phyloP scores from a whole-genome alignment of 2,797 vertebrate species.

The Limosa lapponica region DNA sequence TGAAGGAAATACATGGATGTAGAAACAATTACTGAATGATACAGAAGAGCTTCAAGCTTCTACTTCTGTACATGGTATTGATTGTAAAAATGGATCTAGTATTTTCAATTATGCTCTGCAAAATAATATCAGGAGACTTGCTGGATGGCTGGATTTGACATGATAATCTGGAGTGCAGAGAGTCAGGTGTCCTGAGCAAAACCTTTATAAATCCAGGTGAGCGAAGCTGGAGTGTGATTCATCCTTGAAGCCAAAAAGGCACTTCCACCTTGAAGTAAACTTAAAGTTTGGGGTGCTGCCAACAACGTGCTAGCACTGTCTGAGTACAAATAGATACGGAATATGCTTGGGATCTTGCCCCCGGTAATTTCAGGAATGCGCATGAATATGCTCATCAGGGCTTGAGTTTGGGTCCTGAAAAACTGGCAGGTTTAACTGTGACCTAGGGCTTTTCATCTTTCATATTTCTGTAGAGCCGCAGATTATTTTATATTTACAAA shows the following conservation, averaged over 20 bases:
- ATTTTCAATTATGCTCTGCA: neutral
- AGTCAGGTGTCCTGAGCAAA: neutral
- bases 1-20: neutral
- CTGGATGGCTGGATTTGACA: neutral
- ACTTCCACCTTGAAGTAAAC: neutral
- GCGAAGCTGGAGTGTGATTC: neutral
- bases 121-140: neutral
- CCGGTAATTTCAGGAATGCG: neutral
- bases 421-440: neutral
- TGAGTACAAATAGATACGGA: neutral
- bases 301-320: neutral
- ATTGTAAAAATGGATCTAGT: neutral
- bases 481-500: neutral
- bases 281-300: neutral
- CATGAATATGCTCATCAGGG: neutral
- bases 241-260: slow-evolving; percentile 27
- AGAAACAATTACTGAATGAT: neutral
- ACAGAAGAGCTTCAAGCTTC: neutral
- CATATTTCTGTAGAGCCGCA: neutral
- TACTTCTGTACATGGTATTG: neutral
- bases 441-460: neutral
- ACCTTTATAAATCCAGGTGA: neutral
- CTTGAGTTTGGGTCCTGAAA: neutral
- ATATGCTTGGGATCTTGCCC: neutral
- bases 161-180: neutral